Evolutionary conservation across 1,140 invertebrate genomes (phyloP), one percentile per base, ranked within the genome.

Genomic region (Calliopsis andreniformis): DNA sequence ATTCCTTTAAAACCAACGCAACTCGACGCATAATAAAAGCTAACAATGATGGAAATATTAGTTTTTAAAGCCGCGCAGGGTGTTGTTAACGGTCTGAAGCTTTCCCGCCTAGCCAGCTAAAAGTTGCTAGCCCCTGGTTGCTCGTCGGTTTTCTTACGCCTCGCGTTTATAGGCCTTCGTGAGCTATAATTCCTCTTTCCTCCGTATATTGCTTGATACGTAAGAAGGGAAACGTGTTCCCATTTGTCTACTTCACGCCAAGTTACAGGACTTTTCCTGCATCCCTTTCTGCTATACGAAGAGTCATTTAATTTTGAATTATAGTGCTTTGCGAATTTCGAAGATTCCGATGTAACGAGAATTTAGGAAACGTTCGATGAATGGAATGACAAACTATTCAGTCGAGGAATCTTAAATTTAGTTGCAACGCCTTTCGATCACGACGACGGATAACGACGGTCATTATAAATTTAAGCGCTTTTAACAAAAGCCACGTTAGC

Each of bases 11-110:
- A 69, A 56, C 68, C 80, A 78, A 79, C 75, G 83, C 68, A 69
- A 82, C 78, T 76, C 69, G 47, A 66, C 80, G 56, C 82, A 58
- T 86, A 85, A 67, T 91, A 90, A 90, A 90, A 85, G 80, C 84
- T 88, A 89, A 91, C 89, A 90, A 90, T 90, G 89, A 91, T 87
- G 87, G 85, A 91, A 90, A 90, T 90, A 90, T 91, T 86, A 89
- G 78, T 87, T 90, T 89, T 89, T 90, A 88, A 91, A 90, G 86
- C 85, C 86, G 87, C 85, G 64, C 85, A 69, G 86, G 88, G 88
- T 89, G 88, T 87, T 88, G 87, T 90, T 90, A 91, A 90, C 86
- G 78, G 79, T 70, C 76, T 51, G 56, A 78, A 72, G 78, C 80
- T 87, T 55, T 76, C 68, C 32, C 62, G 66, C 47, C 66, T 43